Conservation (phyloP, 2,113 vertebrate genomes). For the Sylvietta virens region DNA sequence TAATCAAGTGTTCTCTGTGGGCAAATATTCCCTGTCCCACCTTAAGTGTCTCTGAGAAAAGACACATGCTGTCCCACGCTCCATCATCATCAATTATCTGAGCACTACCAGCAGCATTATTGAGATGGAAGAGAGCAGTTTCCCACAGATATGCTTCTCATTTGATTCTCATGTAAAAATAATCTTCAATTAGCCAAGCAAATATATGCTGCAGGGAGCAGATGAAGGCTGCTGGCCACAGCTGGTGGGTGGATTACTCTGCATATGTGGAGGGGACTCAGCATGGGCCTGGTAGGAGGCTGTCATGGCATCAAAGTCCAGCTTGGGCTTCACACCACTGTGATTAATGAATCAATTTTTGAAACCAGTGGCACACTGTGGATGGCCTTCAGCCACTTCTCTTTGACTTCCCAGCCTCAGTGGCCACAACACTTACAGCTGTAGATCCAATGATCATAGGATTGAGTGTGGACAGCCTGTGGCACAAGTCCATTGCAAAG, state of each 20-base stretch:
- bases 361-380: background rate
- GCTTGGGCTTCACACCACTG: background rate
- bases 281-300: background rate
- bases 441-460: background rate
- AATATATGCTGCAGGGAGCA: background rate
- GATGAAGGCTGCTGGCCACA: background rate
- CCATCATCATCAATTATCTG: background rate
- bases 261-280: background rate
- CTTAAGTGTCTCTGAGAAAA: background rate
- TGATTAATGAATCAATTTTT: background rate
- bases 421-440: background rate
- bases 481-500: background rate
- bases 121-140: background rate
- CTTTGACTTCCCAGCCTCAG: background rate
- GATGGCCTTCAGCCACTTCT: background rate
- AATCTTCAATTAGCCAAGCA: background rate
- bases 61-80: background rate
- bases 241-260: background rate
- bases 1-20: background rate
- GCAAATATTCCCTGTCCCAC: background rate
- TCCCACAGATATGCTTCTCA: background rate
- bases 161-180: background rate
- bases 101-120: background rate
- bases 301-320: background rate
- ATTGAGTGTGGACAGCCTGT: background rate